These are phyloP conservation scores for Temnothorax unifasciatus DNA, from an alignment of 2,888 invertebrate genomes.

Conservation along the genomic window DNA sequence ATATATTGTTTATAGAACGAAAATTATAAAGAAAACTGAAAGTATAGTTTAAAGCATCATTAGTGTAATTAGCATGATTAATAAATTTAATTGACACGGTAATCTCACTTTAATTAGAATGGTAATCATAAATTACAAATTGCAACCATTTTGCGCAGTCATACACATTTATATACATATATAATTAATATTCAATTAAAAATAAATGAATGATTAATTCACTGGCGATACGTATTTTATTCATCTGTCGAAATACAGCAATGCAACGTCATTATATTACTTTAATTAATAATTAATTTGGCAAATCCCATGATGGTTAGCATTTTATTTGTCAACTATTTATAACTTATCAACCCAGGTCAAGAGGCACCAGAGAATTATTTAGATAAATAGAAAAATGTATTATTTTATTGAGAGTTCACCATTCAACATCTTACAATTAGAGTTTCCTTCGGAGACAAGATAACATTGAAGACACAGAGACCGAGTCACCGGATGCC, in stretches of 20 bases:
- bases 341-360: not conserved
- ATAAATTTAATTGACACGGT: not conserved
- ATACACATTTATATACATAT: not conserved
- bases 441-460: slow-evolving; percentile 5
- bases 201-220: slow-evolving; percentile 30
- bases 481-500: slow-evolving; percentile 35
- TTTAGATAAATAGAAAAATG: not conserved
- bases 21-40: not conserved
- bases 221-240: not conserved
- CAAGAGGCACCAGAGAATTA: not conserved
- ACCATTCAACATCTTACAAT: slow-evolving; percentile 1
- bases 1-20: not conserved
- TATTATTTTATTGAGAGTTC: not conserved
- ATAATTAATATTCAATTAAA: slow-evolving; percentile 5
- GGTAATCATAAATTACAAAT: slow-evolving; percentile 18
- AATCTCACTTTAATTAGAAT: not conserved
- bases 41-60: not conserved
- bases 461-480: not conserved
- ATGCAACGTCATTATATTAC: not conserved
- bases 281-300: slow-evolving; percentile 10
- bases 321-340: not conserved
- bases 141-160: not conserved
- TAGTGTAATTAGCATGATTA: not conserved
- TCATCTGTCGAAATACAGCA: not conserved
- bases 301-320: not conserved